Evolutionary conservation across 2,888 invertebrate genomes (phyloP), one percentile per base, ranked within the genome.

Genomic region (Agapetus fuscipes): DNA sequence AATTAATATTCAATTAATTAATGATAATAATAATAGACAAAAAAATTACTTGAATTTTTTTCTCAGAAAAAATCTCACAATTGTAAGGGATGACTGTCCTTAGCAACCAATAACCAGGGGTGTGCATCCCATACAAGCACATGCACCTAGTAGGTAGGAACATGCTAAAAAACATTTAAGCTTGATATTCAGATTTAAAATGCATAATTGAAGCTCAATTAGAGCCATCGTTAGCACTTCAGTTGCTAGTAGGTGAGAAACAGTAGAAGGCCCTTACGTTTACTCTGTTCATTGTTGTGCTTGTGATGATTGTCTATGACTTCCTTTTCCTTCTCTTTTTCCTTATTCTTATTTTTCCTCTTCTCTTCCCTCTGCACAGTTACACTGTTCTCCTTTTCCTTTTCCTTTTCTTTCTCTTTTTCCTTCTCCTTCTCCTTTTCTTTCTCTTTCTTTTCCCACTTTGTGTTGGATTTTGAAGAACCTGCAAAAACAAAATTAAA

Each of bases 361-460:
- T 35, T 43, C 7, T 41, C 41, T 58, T 72, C 71, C 59, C 62
- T 66, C 57, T 66, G 54, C 41, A 59, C 57, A 54, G 55, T 67
- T 52, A 63, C 58, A 53, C 68, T 66, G 12, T 29, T 29, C 12
- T 36, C 31, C 39, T 9, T 41, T 6, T 28, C 29, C 34, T 9
- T 32, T 26, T 17, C 13, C 26, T 17, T 34, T 20, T 34, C 34
- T 25, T 43, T 39, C 29, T 44, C 27, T 60, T 62, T 57, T 58
- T 65, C 53, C 54, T 63, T 45, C 55, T 64, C 13, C 54, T n/a
- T n/a, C n/a, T n/a, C n/a, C n/a, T n/a, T n/a, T n/a, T n/a, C n/a
- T n/a, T 53, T 54, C 40, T 55, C 54, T 44, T 68, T 68, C 53
- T 66, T 69, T 51, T 72, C 71, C 54, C 56, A 62, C 50, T 66